These are phyloP conservation scores for Macaria liturata DNA, from an alignment of 2,888 invertebrate species.

Conservation along the genomic window DNA sequence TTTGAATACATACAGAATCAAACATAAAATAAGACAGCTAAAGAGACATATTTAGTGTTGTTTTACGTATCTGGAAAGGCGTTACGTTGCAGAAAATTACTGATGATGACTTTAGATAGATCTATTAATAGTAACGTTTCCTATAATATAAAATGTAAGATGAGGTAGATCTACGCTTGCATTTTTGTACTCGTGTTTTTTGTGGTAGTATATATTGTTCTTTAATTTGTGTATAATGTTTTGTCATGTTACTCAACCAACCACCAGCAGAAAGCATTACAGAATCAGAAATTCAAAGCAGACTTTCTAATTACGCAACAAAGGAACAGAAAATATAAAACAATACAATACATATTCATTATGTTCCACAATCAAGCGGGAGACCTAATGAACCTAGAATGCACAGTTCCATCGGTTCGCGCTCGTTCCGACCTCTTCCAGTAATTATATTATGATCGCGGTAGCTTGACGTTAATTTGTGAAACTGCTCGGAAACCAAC, in stretches of 20 bases:
- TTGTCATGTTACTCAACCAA: too few relatives aligned
- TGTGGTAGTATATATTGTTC: too few relatives aligned
- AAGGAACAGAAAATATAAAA: slow-evolving; percentile 21
- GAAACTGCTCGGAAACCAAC: slow-evolving; percentile 72
- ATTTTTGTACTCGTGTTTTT: too few relatives aligned
- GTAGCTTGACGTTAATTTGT: slow-evolving; percentile 70
- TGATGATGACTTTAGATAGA: too few relatives aligned
- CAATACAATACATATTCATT: slow-evolving; percentile 29
- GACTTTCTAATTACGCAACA: slow-evolving; percentile 15
- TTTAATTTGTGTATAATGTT: too few relatives aligned
- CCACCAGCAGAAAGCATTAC: too few relatives aligned
- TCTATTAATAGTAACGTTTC: too few relatives aligned
- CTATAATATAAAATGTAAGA: too few relatives aligned
- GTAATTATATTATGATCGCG: slow-evolving; percentile 61
- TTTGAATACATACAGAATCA: slow-evolving; percentile 16
- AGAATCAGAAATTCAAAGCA: slow-evolving; percentile 1
- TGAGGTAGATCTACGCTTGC: too few relatives aligned
- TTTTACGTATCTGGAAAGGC: slow-evolving; percentile 4
- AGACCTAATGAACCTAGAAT: slow-evolving; percentile 43
- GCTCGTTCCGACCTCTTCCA: slow-evolving; percentile 42
- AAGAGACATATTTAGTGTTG: slow-evolving; percentile 18
- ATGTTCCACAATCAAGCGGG: slow-evolving; percentile 32
- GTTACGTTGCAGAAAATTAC: too few relatives aligned
- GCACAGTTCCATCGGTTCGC: slow-evolving; percentile 37
- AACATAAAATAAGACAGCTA: not conserved